These are phyloP conservation scores for Centroberyx gerrardi DNA, from an alignment of 2,797 vertebrate species.

Conservation along the genomic window DNA sequence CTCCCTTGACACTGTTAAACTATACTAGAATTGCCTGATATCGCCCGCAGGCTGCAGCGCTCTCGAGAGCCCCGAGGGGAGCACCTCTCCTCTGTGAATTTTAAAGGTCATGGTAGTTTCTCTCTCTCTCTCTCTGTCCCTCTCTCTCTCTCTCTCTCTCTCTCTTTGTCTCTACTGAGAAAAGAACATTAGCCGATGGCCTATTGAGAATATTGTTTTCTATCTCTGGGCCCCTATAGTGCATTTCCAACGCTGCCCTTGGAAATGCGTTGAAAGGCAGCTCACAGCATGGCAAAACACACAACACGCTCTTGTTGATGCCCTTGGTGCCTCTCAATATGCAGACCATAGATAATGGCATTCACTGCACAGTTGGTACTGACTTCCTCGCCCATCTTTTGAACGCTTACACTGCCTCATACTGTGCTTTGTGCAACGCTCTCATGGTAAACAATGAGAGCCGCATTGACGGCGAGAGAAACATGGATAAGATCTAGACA, in stretches of 20 bases:
- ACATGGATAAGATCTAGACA: slow-evolving; percentile 60
- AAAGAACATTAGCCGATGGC: slow-evolving; percentile 76
- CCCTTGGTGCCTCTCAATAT: slow-evolving; percentile 77
- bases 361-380: slow-evolving; percentile 71
- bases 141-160: slow-evolving; percentile 46
- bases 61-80: slow-evolving; percentile 63
- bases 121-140: slow-evolving; percentile 46
- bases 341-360: slow-evolving; percentile 75
- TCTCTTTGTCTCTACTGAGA: slow-evolving; percentile 59
- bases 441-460: slow-evolving; percentile 73
- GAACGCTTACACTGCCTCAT: slow-evolving; percentile 58
- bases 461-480: slow-evolving; percentile 41
- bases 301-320: slow-evolving; percentile 78
- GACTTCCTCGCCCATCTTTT: slow-evolving; percentile 74
- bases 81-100: slow-evolving; percentile 74
- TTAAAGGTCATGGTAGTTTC: slow-evolving; percentile 81
- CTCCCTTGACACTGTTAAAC: slow-evolving; percentile 67
- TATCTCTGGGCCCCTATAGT: slow-evolving; percentile 70
- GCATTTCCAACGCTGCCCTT: slow-evolving; percentile 76
- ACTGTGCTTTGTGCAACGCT: slow-evolving; percentile 70
- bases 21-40: slow-evolving; percentile 65
- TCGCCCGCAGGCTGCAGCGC: slow-evolving; percentile 58
- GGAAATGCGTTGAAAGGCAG: slow-evolving; percentile 77
- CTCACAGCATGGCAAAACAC: slow-evolving; percentile 79
- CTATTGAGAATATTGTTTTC: slow-evolving; percentile 82